phyloP scores from a whole-genome alignment of 2,888 invertebrate genomes.

The Lordiphosa fenestrarum region DNA sequence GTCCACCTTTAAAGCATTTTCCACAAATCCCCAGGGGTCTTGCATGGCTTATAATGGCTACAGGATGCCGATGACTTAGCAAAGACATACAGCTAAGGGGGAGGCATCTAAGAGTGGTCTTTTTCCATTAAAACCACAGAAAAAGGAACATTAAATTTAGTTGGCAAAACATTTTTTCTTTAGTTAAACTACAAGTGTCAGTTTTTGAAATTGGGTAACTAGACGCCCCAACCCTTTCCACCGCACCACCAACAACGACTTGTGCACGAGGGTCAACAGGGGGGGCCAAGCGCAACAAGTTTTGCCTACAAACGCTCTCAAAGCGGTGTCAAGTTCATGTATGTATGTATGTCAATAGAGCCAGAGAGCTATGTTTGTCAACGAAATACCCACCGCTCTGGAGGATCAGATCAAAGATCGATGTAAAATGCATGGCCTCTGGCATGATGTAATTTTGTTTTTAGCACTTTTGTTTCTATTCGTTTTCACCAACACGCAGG shows the following conservation, averaged over 20 bases:
- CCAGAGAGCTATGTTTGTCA: background rate
- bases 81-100: too few species aligned
- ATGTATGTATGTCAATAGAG: constrained; percentile 26
- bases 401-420: constrained; percentile 72
- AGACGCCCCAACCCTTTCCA: too few species aligned
- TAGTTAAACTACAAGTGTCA: too few species aligned
- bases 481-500: constrained; percentile 16
- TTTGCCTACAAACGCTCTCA: constrained; percentile 22
- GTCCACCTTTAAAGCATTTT: background rate
- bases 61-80: too few species aligned
- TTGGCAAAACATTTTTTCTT: too few species aligned
- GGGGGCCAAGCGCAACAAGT: constrained; percentile 11
- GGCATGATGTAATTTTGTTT: constrained; percentile 44
- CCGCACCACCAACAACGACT: too few species aligned
- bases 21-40: background rate
- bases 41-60: too few species aligned
- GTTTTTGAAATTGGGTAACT: too few species aligned
- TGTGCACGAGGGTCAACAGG: constrained; percentile 4
- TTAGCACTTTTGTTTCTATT: constrained; percentile 7
- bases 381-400: constrained; percentile 51
- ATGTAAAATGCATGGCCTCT: constrained; percentile 55
- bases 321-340: constrained; percentile 37
- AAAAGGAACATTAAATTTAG: too few species aligned
- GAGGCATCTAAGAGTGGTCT: too few species aligned
- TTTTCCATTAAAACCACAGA: too few species aligned